Evolutionary conservation across 1,140 invertebrate species (phyloP).

Genomic region (Macrotrachela quadricornifera): DNA sequence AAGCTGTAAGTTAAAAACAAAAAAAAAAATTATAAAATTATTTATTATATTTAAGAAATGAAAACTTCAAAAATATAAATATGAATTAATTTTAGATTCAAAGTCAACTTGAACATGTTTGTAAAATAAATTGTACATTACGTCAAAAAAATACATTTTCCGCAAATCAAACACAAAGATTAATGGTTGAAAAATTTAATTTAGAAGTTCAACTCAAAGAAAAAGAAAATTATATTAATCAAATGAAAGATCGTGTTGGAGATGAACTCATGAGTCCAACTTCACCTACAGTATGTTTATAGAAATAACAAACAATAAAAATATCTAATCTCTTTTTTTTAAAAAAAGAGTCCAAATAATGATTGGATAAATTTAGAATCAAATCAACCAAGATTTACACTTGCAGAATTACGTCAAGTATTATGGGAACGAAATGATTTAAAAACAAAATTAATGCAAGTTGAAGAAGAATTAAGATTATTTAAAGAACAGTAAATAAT

Average conservation of each 20-base stretch:
- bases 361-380: conserved; percentile 35
- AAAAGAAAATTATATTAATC: conserved; percentile 42
- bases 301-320: neutral
- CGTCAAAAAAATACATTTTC: conserved; percentile 38
- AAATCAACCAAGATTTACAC: conserved; percentile 64
- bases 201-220: conserved; percentile 63
- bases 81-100: too few species aligned
- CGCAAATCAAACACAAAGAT: conserved; percentile 50
- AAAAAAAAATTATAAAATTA: too few species aligned
- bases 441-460: conserved; percentile 56
- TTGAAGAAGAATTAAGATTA: conserved; percentile 60
- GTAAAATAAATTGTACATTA: too few species aligned
- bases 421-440: conserved; percentile 66
- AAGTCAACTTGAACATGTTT: too few species aligned
- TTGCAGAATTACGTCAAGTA: conserved; percentile 63
- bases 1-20: too few species aligned
- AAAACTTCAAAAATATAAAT: too few species aligned
- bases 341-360: too few species aligned
- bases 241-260: conserved; percentile 49
- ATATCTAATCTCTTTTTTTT: too few species aligned
- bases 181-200: conserved; percentile 70
- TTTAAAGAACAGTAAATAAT: conserved; percentile 38
- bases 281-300: conserved; percentile 20
- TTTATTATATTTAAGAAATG: too few species aligned
- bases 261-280: too few species aligned